A percentile compares a stretch with the other conserved stretches of the same genome.
These are phyloP conservation scores for Ptychodera flava DNA, from an alignment of 35 echinoderm and acorn worm species.

Conservation along the genomic window DNA sequence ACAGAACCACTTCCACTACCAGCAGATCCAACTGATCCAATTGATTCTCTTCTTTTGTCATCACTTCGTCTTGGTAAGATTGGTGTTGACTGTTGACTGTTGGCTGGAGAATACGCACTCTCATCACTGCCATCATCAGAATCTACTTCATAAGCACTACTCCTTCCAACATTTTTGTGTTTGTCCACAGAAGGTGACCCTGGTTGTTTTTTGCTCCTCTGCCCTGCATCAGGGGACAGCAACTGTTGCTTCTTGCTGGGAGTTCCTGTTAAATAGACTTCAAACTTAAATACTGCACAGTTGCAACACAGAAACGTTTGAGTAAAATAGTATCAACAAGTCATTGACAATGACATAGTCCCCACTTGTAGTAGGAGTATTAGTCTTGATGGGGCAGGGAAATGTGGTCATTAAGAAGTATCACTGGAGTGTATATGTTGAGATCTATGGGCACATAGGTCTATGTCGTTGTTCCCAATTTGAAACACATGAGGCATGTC, in stretches of 20 bases:
- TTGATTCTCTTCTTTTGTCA: constrained; percentile 54
- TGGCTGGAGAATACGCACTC: constrained; percentile 47
- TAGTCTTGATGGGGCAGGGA: no score
- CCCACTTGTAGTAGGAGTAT: no score
- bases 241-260: neutral
- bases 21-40: constrained; percentile 60
- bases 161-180: neutral
- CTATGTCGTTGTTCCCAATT: no score
- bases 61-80: constrained; percentile 30
- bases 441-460: no score
- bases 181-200: neutral
- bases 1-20: constrained; percentile 32
- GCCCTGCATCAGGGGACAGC: neutral
- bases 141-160: neutral
- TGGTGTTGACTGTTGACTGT: constrained; percentile 70
- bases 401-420: no score
- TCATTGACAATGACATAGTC: no score
- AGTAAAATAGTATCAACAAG: no score
- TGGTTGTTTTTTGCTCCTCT: neutral
- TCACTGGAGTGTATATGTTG: no score
- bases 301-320: no score
- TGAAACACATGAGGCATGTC: no score
- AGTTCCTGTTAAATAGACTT: no score
- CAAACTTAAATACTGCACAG: no score
- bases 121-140: neutral